Base-by-base conservation (phyloP, 2,888 invertebrate species). In the Sussaba pulchella region DNA sequence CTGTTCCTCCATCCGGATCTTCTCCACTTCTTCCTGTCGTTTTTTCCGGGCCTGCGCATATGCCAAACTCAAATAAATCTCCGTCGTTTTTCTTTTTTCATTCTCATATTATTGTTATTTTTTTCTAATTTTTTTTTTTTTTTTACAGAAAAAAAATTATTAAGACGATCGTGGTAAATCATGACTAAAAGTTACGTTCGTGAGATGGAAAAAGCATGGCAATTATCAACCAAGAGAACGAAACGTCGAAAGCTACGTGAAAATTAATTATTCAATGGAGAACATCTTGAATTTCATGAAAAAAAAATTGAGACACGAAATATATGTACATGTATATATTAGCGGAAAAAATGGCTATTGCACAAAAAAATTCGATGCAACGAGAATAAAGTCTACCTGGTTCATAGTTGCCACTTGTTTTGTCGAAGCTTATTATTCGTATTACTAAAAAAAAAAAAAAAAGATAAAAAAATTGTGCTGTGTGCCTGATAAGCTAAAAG, bases 11-110 rank as follows among this genome's bases (percentile, higher is more conserved):
- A 96, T 95, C 91, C 96, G 96, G 91, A 96, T 96, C 90, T 96
- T 96, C 92, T 97, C 97, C 88, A 96, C 92, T 91, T 97, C 97
- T 93, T 97, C 97, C 91, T 97, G 97, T 82, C 96, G 96, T 93
- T 96, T 96, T 92, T 96, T 95, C 91, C 97, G 96, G 92, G 97
- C 97, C 97, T 97, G 94, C 89, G 93, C 93, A 93, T 92, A 90
- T 86, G 88, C 86, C 89, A 91, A 88, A 90, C 88, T 90, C 87
- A 86, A 84, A 57, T 91, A 88, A 91, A 88, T 89, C 88, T 82
- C 85, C 87, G 88, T 86, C 88, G 69, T 88, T 85, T n/a, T 9
- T 24, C 19, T 4, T 19, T 24, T 1, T 9, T 4, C n/a, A n/a
- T 47, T 43, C 26, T 36, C 19, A 45, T 54, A 5, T 0, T 45